These are phyloP conservation scores for Coenonympha glycerion DNA, from an alignment of 2,888 invertebrate genomes.

Conservation along the genomic window DNA sequence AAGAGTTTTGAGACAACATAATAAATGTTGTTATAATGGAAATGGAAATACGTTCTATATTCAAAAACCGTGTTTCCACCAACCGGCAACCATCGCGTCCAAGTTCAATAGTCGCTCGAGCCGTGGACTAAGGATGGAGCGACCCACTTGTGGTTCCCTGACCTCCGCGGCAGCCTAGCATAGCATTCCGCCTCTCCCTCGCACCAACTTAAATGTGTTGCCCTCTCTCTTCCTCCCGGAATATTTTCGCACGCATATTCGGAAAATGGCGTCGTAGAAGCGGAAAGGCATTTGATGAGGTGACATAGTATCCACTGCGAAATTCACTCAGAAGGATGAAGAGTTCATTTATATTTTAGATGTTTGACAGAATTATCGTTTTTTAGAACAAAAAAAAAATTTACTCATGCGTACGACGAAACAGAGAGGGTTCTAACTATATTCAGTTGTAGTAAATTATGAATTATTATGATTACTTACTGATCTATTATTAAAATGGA, in stretches of 20 bases:
- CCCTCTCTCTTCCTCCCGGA: conserved; percentile 64
- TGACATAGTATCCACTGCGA: conserved; percentile 35
- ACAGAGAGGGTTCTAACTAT: too few species aligned
- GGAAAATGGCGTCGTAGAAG: conserved; percentile 60
- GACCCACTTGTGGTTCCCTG: conserved; percentile 75
- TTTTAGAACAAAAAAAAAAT: too few species aligned
- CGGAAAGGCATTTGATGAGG: conserved; percentile 46
- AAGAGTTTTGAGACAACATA: conserved; percentile 30
- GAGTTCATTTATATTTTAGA: neutral
- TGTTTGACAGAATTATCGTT: too few species aligned
- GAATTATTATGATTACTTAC: too few species aligned
- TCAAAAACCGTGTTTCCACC: conserved; percentile 65
- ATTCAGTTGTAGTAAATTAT: too few species aligned
- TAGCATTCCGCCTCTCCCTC: conserved; percentile 43
- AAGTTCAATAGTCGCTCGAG: conserved; percentile 66
- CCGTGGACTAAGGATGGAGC: conserved; percentile 70
- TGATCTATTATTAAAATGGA: too few species aligned
- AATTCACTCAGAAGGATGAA: neutral
- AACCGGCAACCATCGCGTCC: conserved; percentile 48
- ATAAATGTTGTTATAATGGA: conserved; percentile 27
- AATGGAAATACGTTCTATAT: conserved; percentile 48
- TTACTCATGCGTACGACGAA: too few species aligned
- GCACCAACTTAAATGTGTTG: conserved; percentile 26
- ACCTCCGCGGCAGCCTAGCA: conserved; percentile 70
- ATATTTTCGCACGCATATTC: conserved; percentile 70